phyloP scores from a whole-genome alignment of 2,113 vertebrate genomes.

The Thinocorus orbignyianus region DNA sequence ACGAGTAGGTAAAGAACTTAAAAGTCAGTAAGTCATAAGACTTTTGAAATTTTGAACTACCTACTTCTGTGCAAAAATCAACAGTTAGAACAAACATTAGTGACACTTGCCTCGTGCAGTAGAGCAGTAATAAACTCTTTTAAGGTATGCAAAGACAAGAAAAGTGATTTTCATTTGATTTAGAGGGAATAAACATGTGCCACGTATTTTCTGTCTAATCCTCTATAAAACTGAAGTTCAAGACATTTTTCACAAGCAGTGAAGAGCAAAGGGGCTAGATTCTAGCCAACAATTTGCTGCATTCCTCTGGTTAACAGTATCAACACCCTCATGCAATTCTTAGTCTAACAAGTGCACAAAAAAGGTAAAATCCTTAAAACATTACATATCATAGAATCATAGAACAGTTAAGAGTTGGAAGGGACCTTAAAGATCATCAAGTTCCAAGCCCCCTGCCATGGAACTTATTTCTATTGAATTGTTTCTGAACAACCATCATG shows the following conservation, averaged over 20 bases:
- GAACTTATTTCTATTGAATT: accelerated
- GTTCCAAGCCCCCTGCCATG: no score
- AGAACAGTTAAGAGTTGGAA: no score
- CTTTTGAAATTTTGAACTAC: not conserved
- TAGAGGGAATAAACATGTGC: not conserved
- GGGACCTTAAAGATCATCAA: no score
- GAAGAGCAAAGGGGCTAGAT: not conserved
- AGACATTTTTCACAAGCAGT: not conserved
- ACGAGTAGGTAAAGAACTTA: not conserved
- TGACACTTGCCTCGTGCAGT: not conserved
- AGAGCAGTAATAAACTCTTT: not conserved
- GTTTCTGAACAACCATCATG: not conserved
- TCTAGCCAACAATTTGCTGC: not conserved
- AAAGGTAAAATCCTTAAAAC: not conserved
- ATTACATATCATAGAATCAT: accelerated
- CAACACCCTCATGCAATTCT: not conserved
- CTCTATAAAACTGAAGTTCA: not conserved
- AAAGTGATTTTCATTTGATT: not conserved
- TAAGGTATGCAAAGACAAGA: not conserved
- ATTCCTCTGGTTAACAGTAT: not conserved
- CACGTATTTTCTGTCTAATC: not conserved
- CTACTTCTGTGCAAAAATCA: not conserved
- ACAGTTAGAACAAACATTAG: not conserved
- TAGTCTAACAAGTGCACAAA: not conserved
- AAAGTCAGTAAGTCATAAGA: not conserved